phyloP scores from a whole-genome alignment of 2,888 invertebrate genomes.

The Rhopalosiphum nymphaeae region DNA sequence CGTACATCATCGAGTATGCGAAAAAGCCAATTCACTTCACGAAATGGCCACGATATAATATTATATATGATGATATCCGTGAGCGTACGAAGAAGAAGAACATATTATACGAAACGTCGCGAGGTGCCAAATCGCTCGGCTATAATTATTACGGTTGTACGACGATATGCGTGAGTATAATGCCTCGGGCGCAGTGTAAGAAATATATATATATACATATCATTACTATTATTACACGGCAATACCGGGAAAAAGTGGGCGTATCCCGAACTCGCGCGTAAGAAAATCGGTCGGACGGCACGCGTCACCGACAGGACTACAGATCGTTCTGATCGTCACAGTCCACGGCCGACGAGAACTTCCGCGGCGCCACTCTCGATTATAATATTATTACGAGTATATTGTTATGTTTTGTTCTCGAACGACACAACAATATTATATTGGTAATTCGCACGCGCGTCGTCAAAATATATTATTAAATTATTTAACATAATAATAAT shows the following conservation, averaged over 20 bases:
- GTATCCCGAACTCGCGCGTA: background rate
- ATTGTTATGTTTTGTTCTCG: background rate
- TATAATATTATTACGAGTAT: no score
- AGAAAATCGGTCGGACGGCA: constrained; percentile 8
- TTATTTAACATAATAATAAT: background rate
- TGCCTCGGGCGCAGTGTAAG: background rate
- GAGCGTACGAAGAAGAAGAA: background rate
- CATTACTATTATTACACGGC: background rate
- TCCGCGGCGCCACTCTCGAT: background rate
- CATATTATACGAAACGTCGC: background rate
- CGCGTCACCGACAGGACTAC: background rate
- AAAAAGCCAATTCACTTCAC: no score
- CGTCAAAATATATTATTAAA: background rate
- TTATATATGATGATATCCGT: background rate
- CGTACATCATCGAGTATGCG: no score
- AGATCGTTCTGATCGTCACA: background rate
- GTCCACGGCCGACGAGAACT: background rate
- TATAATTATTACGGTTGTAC: background rate
- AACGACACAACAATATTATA: background rate
- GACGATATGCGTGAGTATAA: background rate
- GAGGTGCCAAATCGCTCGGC: background rate
- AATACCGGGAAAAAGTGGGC: constrained; percentile 13
- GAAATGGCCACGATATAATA: background rate
- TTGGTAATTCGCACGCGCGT: background rate
- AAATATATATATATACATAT: background rate